A percentile compares a stretch with the other conserved stretches of the same genome.
phyloP scores from a whole-genome alignment of 2,797 vertebrate species.

The Enteromius fasciolatus region DNA sequence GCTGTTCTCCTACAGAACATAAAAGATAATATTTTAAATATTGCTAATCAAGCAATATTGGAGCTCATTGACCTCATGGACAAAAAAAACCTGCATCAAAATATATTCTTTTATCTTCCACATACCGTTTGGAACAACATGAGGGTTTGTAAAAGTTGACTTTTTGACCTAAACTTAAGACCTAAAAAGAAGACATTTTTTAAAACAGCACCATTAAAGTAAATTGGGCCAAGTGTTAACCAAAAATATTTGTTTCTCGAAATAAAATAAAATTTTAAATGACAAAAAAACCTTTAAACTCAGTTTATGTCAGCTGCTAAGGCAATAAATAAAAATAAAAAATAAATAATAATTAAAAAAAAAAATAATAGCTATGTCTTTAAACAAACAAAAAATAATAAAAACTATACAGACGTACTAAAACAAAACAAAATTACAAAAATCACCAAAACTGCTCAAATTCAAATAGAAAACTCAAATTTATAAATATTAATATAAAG shows the following conservation, averaged over 20 bases:
- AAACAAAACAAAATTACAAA: neutral
- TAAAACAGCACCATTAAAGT: neutral
- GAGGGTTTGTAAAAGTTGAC: neutral
- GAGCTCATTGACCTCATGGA: too few species aligned
- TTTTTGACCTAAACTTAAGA: neutral
- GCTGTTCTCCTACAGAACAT: neutral
- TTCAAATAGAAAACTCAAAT: neutral
- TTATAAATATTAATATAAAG: neutral
- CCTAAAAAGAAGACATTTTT: neutral
- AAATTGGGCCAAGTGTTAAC: too few species aligned
- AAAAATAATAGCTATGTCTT: neutral
- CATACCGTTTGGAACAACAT: neutral
- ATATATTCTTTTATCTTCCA: too few species aligned
- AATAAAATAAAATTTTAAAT: too few species aligned
- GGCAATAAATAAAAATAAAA: too few species aligned
- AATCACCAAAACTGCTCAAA: neutral
- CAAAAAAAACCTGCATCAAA: too few species aligned
- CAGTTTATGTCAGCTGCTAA: neutral
- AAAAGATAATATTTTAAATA: neutral
- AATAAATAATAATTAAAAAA: neutral
- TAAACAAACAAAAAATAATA: neutral
- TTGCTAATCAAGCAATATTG: neutral
- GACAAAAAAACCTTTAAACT: too few species aligned
- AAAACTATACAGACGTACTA: neutral
- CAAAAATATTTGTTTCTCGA: too few species aligned